Evolutionary conservation across 2,888 invertebrate species (phyloP).

Genomic region (Conops quadrifasciatus): DNA sequence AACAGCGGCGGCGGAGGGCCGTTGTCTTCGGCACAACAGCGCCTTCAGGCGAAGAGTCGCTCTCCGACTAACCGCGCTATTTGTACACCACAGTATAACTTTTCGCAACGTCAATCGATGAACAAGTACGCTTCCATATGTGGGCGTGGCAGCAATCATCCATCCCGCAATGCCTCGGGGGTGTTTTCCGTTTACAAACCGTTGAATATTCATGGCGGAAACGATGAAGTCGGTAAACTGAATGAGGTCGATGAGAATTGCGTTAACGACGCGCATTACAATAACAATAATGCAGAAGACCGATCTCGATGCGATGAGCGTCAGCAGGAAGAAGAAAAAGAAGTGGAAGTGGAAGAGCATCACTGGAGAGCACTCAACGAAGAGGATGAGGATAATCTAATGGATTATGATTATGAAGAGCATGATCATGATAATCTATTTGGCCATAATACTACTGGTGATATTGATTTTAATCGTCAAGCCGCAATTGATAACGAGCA

Average conservation of each 20-base stretch:
- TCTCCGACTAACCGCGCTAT: constrained; percentile 46
- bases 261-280: constrained; percentile 12
- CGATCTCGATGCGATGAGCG: constrained; percentile 14
- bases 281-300: constrained; percentile 22
- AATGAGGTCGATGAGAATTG: constrained; percentile 51
- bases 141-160: constrained; percentile 26
- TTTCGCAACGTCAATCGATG: constrained; percentile 44
- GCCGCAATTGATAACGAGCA: constrained; percentile 5
- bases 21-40: constrained; percentile 15
- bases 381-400: constrained; percentile 48
- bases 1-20: constrained; percentile 38
- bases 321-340: constrained; percentile 29
- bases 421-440: constrained; percentile 10
- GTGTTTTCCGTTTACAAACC: constrained; percentile 53
- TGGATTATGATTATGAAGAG: constrained; percentile 29
- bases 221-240: constrained; percentile 51
- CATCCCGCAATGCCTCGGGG: constrained; percentile 51
- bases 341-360: constrained; percentile 44
- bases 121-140: constrained; percentile 40
- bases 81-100: constrained; percentile 38
- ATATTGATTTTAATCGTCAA: constrained; percentile 34
- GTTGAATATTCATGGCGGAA: constrained; percentile 57
- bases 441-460: constrained; percentile 43
- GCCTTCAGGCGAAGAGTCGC: constrained; percentile 42
- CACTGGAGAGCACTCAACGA: constrained; percentile 53